Percentiles rank a stretch among this genome's conserved stretches.
phyloP scores from a whole-genome alignment of 2,888 invertebrate species.

The Rugalucina vietnamica region DNA sequence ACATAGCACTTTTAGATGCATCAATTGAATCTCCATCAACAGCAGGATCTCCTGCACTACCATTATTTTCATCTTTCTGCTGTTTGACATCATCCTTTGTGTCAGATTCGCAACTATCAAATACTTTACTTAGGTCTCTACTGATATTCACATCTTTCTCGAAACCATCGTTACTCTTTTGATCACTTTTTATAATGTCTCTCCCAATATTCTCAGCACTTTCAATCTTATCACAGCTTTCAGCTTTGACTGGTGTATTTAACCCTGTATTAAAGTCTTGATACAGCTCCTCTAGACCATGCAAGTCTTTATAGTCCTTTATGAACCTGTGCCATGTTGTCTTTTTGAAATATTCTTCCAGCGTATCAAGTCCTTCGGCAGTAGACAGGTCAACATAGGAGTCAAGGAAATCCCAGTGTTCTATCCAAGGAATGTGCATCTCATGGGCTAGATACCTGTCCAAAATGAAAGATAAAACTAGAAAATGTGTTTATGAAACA shows the following conservation, averaged over 20 bases:
- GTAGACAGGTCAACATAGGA: conserved; percentile 91
- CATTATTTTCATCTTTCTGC: background rate
- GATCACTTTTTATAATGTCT: background rate
- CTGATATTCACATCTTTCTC: background rate
- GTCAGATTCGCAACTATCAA: background rate
- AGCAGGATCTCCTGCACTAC: background rate
- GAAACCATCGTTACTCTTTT: background rate
- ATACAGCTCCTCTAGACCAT: conserved; percentile 23
- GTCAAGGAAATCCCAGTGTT: conserved; percentile 96
- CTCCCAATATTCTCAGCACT: background rate
- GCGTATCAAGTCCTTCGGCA: conserved; percentile 88
- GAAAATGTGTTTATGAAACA: too few relatives aligned
- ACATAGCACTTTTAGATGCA: background rate
- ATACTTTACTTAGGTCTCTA: background rate
- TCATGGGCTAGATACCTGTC: conserved; percentile 80
- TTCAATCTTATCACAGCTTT: background rate
- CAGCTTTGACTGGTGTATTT: conserved; percentile 24
- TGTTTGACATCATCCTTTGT: background rate
- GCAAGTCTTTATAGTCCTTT: conserved; percentile 48
- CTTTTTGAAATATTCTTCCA: conserved; percentile 90
- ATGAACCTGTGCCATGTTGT: conserved; percentile 56
- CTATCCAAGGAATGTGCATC: conserved; percentile 89
- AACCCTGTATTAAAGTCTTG: background rate
- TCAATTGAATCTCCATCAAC: background rate
- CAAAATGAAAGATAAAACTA: too few relatives aligned